Percentiles rank a stretch among this genome's conserved stretches.
Conservation (phyloP, 2,888 invertebrate genomes). For the Alsophila aescularia region DNA sequence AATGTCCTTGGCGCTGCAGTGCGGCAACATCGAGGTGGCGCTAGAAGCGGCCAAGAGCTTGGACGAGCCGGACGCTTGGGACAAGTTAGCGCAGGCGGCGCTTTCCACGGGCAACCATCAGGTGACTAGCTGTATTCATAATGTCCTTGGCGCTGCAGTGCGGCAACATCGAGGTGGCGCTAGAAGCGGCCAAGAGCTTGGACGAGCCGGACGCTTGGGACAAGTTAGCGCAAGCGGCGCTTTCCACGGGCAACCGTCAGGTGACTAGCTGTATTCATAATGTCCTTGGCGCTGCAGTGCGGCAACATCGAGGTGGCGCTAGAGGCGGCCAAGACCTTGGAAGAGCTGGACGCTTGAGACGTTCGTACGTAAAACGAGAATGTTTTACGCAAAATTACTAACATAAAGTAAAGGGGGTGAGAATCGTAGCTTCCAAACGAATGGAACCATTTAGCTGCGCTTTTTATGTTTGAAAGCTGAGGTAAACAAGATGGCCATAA, state of each 20-base stretch:
- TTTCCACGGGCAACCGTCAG: slow-evolving; percentile 97
- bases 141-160: slow-evolving; percentile 98
- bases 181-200: slow-evolving; percentile 97
- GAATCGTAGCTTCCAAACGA: too few species aligned
- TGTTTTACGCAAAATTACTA: too few species aligned
- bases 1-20: slow-evolving; percentile 98
- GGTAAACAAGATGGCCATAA: too few species aligned
- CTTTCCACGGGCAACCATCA: slow-evolving; percentile 97
- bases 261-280: too few species aligned
- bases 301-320: slow-evolving; percentile 99
- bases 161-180: slow-evolving; percentile 98
- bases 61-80: slow-evolving; percentile 98
- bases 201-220: slow-evolving; percentile 99
- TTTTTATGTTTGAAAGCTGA: too few species aligned
- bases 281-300: slow-evolving; percentile 98
- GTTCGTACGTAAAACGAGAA: too few species aligned
- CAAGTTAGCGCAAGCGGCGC: slow-evolving; percentile 95
- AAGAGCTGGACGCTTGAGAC: slow-evolving; percentile 98
- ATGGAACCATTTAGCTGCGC: too few species aligned
- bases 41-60: slow-evolving; percentile 97
- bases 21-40: slow-evolving; percentile 99
- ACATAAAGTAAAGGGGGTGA: too few species aligned
- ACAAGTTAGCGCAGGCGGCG: slow-evolving; percentile 96
- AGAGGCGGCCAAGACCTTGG: slow-evolving; percentile 97
- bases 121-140: slow-evolving; percentile 81